These are phyloP conservation scores for Falcunculus frontatus DNA, from an alignment of 2,113 vertebrate species.

Conservation along the genomic window DNA sequence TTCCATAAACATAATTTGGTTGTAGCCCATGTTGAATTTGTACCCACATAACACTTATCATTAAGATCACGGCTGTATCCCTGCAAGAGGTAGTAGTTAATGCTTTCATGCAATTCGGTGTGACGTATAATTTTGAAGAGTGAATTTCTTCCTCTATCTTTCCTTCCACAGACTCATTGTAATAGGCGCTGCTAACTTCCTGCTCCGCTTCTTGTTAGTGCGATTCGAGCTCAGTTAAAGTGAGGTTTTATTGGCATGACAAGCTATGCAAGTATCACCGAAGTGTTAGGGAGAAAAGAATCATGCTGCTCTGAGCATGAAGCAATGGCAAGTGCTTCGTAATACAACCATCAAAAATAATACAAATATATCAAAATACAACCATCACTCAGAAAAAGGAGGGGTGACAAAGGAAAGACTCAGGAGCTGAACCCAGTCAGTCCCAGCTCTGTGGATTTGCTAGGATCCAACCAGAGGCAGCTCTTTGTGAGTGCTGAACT, in stretches of 20 bases:
- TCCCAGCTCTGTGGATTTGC: not conserved
- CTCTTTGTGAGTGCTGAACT: not conserved
- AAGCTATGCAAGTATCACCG: not conserved
- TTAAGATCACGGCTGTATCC: not conserved
- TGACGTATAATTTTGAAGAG: not conserved
- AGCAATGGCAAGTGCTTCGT: rapidly evolving
- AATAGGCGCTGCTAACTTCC: not conserved
- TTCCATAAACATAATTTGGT: not conserved
- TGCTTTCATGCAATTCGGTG: not conserved
- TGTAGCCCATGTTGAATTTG: not conserved
- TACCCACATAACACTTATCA: not conserved
- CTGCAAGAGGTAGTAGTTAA: not conserved
- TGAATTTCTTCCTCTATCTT: not conserved
- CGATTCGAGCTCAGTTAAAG: not conserved
- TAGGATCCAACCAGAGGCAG: not conserved
- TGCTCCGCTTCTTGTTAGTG: not conserved
- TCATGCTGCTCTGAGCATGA: not conserved
- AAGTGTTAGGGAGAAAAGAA: not conserved
- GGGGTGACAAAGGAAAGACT: not conserved
- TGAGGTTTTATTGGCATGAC: not conserved
- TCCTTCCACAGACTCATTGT: not conserved
- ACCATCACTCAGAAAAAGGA: not conserved
- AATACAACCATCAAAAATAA: not conserved
- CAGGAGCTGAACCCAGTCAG: not conserved
- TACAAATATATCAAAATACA: not conserved